These are phyloP conservation scores for Coremacera marginata DNA, from an alignment of 2,888 invertebrate species.

Conservation along the genomic window DNA sequence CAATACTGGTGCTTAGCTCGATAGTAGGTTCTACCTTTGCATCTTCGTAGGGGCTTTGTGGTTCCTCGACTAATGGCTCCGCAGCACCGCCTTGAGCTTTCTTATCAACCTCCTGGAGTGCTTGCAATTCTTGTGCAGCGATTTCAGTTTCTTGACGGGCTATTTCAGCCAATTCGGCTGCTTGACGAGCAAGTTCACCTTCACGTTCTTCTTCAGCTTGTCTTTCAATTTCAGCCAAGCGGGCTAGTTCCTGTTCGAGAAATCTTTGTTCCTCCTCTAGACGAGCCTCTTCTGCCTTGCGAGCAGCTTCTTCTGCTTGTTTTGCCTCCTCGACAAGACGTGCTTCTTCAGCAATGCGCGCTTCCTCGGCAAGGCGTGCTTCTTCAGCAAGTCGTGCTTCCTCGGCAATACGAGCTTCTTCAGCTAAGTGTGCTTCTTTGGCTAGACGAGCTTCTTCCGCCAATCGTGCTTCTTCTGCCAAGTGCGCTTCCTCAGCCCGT, in stretches of 20 bases:
- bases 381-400: slow-evolving; percentile 68
- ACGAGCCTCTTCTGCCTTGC: slow-evolving; percentile 70
- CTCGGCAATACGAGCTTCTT: slow-evolving; percentile 67
- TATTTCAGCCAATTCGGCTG: slow-evolving; percentile 78
- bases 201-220: slow-evolving; percentile 72
- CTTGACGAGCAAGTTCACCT: slow-evolving; percentile 78
- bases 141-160: slow-evolving; percentile 75
- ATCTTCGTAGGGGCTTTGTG: slow-evolving; percentile 65
- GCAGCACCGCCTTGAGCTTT: slow-evolving; percentile 45
- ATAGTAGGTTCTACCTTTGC: slow-evolving; percentile 53
- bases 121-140: slow-evolving; percentile 73
- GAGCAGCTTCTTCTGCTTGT: slow-evolving; percentile 70
- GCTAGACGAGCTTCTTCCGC: slow-evolving; percentile 55
- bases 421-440: slow-evolving; percentile 70
- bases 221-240: slow-evolving; percentile 71
- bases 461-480: slow-evolving; percentile 47
- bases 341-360: slow-evolving; percentile 70
- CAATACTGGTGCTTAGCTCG: slow-evolving; percentile 54
- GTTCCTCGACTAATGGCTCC: slow-evolving; percentile 68
- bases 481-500: slow-evolving; percentile 70
- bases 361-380: slow-evolving; percentile 69
- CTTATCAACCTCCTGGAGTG: slow-evolving; percentile 57
- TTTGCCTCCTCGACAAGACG: slow-evolving; percentile 66
- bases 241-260: slow-evolving; percentile 72
- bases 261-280: slow-evolving; percentile 69